Base-by-base conservation (phyloP, 2,113 vertebrate genomes). In the Pelusios castaneus region DNA sequence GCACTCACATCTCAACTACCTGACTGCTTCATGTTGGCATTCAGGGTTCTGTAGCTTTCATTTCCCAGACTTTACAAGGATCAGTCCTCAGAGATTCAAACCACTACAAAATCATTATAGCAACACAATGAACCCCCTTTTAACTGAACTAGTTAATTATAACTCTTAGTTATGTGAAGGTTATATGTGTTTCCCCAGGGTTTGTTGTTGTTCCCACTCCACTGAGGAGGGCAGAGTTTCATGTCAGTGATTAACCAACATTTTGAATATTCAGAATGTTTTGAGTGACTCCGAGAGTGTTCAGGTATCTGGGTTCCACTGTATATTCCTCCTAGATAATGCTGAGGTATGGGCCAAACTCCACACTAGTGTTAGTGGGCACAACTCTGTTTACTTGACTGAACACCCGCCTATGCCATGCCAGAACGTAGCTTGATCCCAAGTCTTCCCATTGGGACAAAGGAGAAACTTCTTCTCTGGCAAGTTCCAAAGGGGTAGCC, bases 21-120 rank as follows among this genome's bases (percentile, higher is more conserved):
- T 75, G 88, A 17, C 49, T 82, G 85, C 54, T 92, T 34, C 51
- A 82, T 4, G 41, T 3, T 25, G 43, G 0, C 38, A 45, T 43
- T 75, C 24, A 45, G 4, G 6, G 70, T 89, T 54, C 81, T 92
- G 81, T 78, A 88, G 83, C 49, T 86, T 84, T 75, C 43, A 22
- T 52, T 76, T 88, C 49, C 2, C 21, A 27, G 29, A 2, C 43
- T 54, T 55, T 41, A 34, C 22, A 16, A 31, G 5, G 12, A 55
- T 2, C 77, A 84, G 80, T 52, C 52, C 19, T 0, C 3, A 41
- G 70, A 31, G 51, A 34, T 16, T 10, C 34, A 45, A 41, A 13
- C 54, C 85, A 58, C 63, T 88, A 49, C 2, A 82, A 58, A 17
- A 51, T 60, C 25, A 4, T 41, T 55, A 76, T 67, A 80, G 16